A percentile compares a stretch with the other conserved stretches of the same genome.
These are phyloP conservation scores for Chloropsis cyanopogon DNA, from an alignment of 2,113 vertebrate species.

Conservation along the genomic window DNA sequence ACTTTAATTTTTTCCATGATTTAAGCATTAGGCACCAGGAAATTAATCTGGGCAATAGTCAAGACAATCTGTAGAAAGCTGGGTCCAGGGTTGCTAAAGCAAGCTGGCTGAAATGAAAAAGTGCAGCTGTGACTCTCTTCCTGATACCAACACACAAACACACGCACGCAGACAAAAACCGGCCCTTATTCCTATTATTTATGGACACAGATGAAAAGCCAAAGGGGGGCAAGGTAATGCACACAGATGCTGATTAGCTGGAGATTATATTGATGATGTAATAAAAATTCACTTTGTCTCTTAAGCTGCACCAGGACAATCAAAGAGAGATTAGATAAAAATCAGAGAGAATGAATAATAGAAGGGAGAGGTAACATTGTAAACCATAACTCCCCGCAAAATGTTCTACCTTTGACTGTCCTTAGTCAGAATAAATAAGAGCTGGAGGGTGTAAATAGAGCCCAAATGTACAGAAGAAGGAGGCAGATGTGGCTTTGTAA, in stretches of 20 bases:
- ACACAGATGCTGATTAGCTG: constrained; percentile 75
- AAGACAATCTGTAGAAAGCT: constrained; percentile 36
- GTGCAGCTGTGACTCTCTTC: constrained; percentile 4
- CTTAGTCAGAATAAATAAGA: not conserved
- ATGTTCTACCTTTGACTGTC: not conserved
- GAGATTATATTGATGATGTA: constrained; percentile 83
- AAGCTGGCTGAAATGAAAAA: constrained; percentile 31
- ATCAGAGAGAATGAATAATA: constrained; percentile 75
- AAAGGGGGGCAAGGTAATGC: constrained; percentile 61
- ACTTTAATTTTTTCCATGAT: not conserved
- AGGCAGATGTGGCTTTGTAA: not conserved
- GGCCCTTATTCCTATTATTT: constrained; percentile 61
- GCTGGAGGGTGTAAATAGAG: not conserved
- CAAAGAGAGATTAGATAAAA: constrained; percentile 78
- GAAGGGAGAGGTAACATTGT: constrained; percentile 52
- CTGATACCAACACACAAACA: not conserved
- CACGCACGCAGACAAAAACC: fast-evolving
- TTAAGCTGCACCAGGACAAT: constrained; percentile 76
- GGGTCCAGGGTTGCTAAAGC: constrained; percentile 21
- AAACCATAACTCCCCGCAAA: not conserved
- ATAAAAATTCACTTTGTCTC: constrained; percentile 83
- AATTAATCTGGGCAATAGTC: constrained; percentile 42
- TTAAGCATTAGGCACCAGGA: constrained; percentile 1
- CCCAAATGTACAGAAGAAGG: not conserved
- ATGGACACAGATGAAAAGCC: constrained; percentile 62